Base-by-base conservation (phyloP, 1,140 invertebrate genomes). In the Tetragnatha versicolor region DNA sequence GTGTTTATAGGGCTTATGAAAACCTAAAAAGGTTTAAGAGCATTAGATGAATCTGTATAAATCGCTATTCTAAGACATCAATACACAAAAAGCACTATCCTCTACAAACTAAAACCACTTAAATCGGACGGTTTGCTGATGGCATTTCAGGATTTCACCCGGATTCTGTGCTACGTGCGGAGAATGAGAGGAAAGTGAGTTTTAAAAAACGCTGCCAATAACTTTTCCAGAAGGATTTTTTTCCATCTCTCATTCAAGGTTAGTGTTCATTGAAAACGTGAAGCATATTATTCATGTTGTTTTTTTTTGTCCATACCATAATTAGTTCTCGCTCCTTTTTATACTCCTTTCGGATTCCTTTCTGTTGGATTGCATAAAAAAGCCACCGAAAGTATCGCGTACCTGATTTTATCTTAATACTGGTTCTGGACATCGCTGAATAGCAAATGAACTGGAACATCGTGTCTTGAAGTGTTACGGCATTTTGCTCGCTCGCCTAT, bases 201-300 rank as follows among this genome's bases (percentile, higher is more conserved):
- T 25, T 37, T 7, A 39, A 63, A 37, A 35, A 39, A 63, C 4
- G 60, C 25, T 39, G 33, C 27, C 39, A 68, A 68, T 31, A 49
- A 10, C 51, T 53, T 55, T 49, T 25, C 68, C 25, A 51, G 49
- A 22, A 70, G 22, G 29, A 33, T 53, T 70, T 70, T 55, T 63
- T 63, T 63, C 14, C 20, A 1, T 70, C 31, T 53, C 27, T 51
- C 29, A 55, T 31, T 70, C 68, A 70, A 70, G 68, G 68, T 70
- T 49, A n/a, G n/a, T 70, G 20, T 70, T 70, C 68, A 70, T 53
- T 70, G 68, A 70, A 70, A 70, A 70, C 45, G 68, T 70, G 68
- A 70, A 70, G 45, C 25, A 47, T 68, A 68, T 68, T 68, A 68
- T 68, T 49, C 65, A 68, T 10, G 51, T 37, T 55, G 53, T 51